Evolutionary conservation across 2,797 vertebrate species (phyloP).

Genomic region (Antrozous pallidus): DNA sequence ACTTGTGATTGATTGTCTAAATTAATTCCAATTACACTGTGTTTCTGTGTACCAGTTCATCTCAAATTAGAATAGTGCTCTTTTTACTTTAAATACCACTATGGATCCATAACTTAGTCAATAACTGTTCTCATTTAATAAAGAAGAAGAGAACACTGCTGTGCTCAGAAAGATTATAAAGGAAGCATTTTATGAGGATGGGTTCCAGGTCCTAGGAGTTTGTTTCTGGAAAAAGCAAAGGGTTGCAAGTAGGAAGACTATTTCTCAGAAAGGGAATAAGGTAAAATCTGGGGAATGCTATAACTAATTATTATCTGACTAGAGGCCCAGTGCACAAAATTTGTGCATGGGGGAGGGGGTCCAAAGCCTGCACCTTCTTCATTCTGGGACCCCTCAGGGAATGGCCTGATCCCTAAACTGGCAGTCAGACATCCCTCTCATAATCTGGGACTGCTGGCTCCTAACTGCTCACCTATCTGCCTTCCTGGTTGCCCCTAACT

Average conservation of each 20-base stretch:
- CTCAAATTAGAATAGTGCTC: neutral
- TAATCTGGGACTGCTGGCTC: too few species aligned
- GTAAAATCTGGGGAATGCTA: neutral
- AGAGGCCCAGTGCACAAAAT: too few species aligned
- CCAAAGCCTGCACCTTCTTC: too few species aligned
- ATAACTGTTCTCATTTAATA: neutral
- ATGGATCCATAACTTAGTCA: neutral
- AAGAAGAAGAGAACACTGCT: neutral
- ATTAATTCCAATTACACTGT: slow-evolving; percentile 34
- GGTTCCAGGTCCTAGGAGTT: neutral
- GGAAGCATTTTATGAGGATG: neutral
- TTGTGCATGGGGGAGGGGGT: too few species aligned
- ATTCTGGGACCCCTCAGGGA: too few species aligned
- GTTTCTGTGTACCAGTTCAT: neutral
- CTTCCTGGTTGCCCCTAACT: too few species aligned
- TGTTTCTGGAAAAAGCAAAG: neutral
- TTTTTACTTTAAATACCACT: slow-evolving; percentile 35
- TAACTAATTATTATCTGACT: neutral
- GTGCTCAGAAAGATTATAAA: neutral
- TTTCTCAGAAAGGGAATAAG: neutral
- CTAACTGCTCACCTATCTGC: too few species aligned
- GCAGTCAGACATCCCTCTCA: too few species aligned
- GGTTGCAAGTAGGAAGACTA: neutral
- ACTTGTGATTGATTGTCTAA: slow-evolving; percentile 13
- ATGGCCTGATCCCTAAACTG: too few species aligned